These are phyloP conservation scores for Cyprinodon variegatus DNA, from an alignment of 2,113 vertebrate species.

Conservation along the genomic window DNA sequence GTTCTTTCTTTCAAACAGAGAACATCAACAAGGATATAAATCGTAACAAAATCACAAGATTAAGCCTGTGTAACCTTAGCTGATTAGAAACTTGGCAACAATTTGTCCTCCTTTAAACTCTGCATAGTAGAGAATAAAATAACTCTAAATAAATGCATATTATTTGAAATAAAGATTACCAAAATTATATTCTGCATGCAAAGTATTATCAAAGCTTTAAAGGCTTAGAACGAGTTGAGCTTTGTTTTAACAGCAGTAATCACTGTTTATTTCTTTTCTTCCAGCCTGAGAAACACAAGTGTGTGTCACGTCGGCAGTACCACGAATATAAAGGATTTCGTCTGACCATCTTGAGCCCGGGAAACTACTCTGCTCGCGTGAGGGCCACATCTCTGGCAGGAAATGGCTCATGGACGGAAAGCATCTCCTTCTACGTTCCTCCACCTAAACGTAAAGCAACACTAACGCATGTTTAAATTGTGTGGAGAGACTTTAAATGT, in stretches of 20 bases:
- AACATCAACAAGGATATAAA: no score
- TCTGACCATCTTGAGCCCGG: constrained; percentile 87
- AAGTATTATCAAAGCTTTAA: background rate
- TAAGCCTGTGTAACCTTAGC: no score
- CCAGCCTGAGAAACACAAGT: constrained; percentile 88
- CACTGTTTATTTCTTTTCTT: constrained; percentile 8
- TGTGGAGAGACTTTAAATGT: background rate
- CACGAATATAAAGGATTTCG: constrained; percentile 85
- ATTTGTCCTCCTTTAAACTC: background rate
- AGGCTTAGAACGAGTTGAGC: background rate
- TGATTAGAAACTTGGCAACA: no score
- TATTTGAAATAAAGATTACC: no score
- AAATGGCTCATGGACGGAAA: constrained; percentile 96
- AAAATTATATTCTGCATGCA: no score
- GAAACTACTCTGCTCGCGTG: constrained; percentile 92
- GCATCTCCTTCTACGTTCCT: constrained; percentile 89
- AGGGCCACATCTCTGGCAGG: constrained; percentile 93
- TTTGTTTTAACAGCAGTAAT: constrained; percentile 1
- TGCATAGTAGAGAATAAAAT: background rate
- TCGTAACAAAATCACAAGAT: no score
- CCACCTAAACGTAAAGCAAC: constrained; percentile 87
- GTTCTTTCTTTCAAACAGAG: no score
- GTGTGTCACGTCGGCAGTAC: constrained; percentile 92
- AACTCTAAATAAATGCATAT: background rate
- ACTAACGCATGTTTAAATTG: background rate